Conservation (phyloP, 2,888 invertebrate species). For the Heliothis peltigera region DNA sequence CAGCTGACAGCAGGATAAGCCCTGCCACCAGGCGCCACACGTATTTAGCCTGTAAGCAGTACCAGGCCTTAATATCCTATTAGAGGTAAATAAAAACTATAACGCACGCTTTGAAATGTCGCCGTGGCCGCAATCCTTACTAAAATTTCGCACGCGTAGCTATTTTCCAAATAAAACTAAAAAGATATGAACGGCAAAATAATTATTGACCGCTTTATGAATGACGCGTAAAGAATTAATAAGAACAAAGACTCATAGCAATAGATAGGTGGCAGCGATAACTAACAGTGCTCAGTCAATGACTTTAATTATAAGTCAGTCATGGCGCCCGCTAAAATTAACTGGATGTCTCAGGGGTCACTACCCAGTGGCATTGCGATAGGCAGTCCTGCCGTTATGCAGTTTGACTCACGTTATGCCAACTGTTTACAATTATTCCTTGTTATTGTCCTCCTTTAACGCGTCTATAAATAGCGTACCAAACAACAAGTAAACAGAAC, state of each 20-base stretch:
- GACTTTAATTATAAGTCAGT: slow-evolving; percentile 72
- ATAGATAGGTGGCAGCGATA: slow-evolving; percentile 33
- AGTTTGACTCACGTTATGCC: slow-evolving; percentile 39
- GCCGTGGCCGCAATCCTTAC: slow-evolving; percentile 19
- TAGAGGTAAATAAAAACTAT: slow-evolving; percentile 1
- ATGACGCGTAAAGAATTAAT: slow-evolving; percentile 29
- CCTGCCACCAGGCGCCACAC: slow-evolving; percentile 85
- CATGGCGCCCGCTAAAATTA: slow-evolving; percentile 77
- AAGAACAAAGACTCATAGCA: slow-evolving; percentile 42
- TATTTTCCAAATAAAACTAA: neutral
- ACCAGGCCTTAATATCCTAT: slow-evolving; percentile 10
- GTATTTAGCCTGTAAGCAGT: slow-evolving; percentile 71
- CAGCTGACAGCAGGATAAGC: slow-evolving; percentile 86
- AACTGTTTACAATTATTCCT: slow-evolving; percentile 35
- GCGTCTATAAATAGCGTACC: slow-evolving; percentile 34
- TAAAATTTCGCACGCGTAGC: slow-evolving; percentile 44
- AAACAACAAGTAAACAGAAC: slow-evolving; percentile 23
- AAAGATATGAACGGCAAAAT: slow-evolving; percentile 3
- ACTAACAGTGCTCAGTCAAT: slow-evolving; percentile 69
- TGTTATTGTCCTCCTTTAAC: slow-evolving; percentile 37
- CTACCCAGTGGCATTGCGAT: slow-evolving; percentile 60
- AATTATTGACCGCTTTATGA: neutral
- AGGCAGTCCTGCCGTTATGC: slow-evolving; percentile 32
- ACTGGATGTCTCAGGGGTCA: slow-evolving; percentile 72
- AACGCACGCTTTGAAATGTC: slow-evolving; percentile 7